Evolutionary conservation across 2,888 invertebrate species (phyloP).

Genomic region (Tillus elongatus): DNA sequence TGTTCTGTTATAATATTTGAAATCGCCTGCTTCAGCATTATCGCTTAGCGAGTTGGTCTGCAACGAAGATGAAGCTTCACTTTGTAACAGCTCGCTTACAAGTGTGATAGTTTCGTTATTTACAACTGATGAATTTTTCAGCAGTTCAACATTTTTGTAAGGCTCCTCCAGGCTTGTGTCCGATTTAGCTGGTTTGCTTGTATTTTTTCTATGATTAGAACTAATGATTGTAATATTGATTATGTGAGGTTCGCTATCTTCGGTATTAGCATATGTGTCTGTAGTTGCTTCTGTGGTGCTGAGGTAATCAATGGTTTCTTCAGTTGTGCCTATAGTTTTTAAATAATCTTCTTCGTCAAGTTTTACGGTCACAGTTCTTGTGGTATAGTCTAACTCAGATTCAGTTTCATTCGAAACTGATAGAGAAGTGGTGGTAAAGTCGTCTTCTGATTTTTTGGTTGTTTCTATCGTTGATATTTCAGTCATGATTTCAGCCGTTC

Average conservation of each 20-base stretch:
- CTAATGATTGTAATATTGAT: conserved; percentile 25
- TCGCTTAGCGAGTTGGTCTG: conserved; percentile 5
- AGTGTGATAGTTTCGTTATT: conserved; percentile 3
- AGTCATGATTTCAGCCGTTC: neutral
- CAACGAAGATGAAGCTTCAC: conserved; percentile 4
- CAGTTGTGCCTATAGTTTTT: conserved; percentile 11
- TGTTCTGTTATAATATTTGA: neutral
- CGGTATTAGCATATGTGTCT: conserved; percentile 6
- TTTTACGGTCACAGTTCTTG: neutral
- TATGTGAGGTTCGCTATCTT: conserved; percentile 16
- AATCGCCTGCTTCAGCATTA: conserved; percentile 5
- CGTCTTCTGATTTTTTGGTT: neutral
- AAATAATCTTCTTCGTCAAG: too few species aligned
- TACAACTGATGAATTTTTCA: neutral
- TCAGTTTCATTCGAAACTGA: neutral
- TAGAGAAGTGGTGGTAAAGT: neutral
- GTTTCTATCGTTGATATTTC: neutral
- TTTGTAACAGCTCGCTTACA: conserved; percentile 12
- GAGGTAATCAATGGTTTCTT: conserved; percentile 5
- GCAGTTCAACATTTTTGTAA: conserved; percentile 2
- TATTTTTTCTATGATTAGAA: conserved; percentile 17
- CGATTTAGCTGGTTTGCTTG: conserved; percentile 25
- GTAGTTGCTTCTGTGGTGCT: conserved; percentile 7
- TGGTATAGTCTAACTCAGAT: neutral
- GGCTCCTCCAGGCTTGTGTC: conserved; percentile 26